Percentiles rank a stretch among this genome's conserved stretches.
Evolutionary conservation across 2,888 invertebrate genomes (phyloP).

Genomic region (Petrolisthes cinctipes): DNA sequence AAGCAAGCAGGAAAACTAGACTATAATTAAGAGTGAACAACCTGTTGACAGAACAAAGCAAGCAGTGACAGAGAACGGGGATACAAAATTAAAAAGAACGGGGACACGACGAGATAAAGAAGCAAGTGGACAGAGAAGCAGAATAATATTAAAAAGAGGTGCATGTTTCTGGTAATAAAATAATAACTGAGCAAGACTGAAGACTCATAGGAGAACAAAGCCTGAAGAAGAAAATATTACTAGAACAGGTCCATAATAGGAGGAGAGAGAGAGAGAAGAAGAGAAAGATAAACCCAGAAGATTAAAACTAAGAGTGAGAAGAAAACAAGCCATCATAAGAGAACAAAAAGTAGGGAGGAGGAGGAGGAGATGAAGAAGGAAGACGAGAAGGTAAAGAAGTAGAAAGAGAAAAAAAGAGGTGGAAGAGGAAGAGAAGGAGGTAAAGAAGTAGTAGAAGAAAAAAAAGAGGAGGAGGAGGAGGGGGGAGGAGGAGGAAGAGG

Average conservation of each 20-base stretch:
- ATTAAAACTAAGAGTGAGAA: not conserved
- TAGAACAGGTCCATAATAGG: not conserved
- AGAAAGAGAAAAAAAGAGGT: constrained; percentile 4
- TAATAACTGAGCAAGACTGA: not conserved
- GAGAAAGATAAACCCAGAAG: not conserved
- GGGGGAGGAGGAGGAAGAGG: not conserved
- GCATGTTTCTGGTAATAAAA: not conserved
- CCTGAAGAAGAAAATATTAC: not conserved
- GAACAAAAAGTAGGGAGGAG: not conserved
- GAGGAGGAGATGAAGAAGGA: not conserved
- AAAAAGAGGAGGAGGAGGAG: not conserved
- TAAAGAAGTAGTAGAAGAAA: not conserved
- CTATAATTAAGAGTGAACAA: too few relatives aligned
- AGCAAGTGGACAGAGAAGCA: not conserved
- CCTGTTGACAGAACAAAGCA: too few relatives aligned
- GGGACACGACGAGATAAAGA: not conserved
- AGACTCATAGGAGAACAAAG: not conserved
- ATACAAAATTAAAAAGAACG: too few relatives aligned
- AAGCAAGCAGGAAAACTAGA: too few relatives aligned
- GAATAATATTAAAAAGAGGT: not conserved
- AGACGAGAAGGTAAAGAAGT: not conserved
- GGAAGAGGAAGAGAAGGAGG: constrained; percentile 4
- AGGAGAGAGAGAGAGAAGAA: not conserved
- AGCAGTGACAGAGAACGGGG: too few relatives aligned
- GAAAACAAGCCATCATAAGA: not conserved